Evolutionary conservation across 2,797 vertebrate genomes (phyloP).

Genomic region (Typhlichthys subterraneus): DNA sequence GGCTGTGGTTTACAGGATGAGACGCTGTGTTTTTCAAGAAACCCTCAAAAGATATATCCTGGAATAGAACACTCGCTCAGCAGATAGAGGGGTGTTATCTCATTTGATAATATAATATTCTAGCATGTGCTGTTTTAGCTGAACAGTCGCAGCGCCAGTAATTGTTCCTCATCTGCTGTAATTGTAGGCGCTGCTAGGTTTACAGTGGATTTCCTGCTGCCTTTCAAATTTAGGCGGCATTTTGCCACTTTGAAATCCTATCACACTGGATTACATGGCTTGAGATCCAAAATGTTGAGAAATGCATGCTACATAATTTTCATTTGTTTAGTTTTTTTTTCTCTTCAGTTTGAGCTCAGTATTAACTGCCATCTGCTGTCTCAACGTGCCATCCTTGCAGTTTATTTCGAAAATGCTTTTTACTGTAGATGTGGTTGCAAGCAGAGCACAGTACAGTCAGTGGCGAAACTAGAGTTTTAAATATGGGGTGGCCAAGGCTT

Average conservation of each 20-base stretch:
- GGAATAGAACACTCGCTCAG: slow-evolving; percentile 27
- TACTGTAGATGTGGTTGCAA: slow-evolving; percentile 23
- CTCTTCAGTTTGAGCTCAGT: slow-evolving; percentile 47
- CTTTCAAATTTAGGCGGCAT: slow-evolving; percentile 65
- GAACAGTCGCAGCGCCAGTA: slow-evolving; percentile 43
- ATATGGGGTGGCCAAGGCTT: too few species aligned
- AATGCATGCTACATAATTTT: slow-evolving; percentile 26
- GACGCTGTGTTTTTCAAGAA: background rate
- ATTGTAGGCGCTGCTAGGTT: slow-evolving; percentile 55
- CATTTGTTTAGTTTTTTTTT: background rate
- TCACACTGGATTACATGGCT: slow-evolving; percentile 73
- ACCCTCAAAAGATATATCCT: slow-evolving; percentile 3
- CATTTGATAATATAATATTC: slow-evolving; percentile 54
- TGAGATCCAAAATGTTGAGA: slow-evolving; percentile 43
- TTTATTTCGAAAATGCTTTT: slow-evolving; percentile 36
- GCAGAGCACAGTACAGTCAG: slow-evolving; percentile 3
- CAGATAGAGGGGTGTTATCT: slow-evolving; percentile 22
- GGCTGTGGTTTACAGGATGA: slow-evolving; percentile 13
- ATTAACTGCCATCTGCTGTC: slow-evolving; percentile 46
- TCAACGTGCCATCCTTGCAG: slow-evolving; percentile 28
- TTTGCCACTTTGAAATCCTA: slow-evolving; percentile 66
- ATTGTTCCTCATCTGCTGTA: slow-evolving; percentile 60
- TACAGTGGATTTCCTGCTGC: slow-evolving; percentile 63
- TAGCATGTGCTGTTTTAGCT: slow-evolving; percentile 35
- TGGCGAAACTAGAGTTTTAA: too few species aligned